Evolutionary conservation across 2,797 vertebrate species (phyloP).

Genomic region (Petrocephalus sullivani): DNA sequence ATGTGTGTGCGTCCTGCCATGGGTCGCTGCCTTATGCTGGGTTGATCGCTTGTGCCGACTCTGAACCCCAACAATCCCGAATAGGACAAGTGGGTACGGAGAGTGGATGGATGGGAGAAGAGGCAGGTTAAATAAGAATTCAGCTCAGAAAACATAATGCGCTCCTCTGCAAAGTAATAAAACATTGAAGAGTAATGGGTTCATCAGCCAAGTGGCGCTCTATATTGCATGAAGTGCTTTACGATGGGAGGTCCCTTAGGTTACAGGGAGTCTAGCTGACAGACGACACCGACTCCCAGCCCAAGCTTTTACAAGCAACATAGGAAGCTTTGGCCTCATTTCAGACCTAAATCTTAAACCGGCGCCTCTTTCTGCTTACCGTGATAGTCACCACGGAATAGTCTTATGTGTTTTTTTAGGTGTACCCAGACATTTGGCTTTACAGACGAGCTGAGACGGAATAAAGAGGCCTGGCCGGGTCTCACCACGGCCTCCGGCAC

Average conservation of each 20-base stretch:
- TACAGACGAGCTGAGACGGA: background rate
- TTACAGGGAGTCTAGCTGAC: constrained; percentile 31
- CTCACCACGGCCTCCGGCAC: too few species aligned
- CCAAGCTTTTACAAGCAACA: background rate
- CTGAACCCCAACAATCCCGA: background rate
- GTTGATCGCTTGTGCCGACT: background rate
- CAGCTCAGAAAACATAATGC: constrained; percentile 32
- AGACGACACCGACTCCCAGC: background rate
- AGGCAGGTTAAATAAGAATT: background rate
- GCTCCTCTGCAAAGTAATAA: background rate
- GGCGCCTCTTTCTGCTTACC: background rate
- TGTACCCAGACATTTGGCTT: background rate
- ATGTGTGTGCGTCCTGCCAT: background rate
- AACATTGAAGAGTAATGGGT: constrained; percentile 24
- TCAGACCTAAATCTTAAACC: background rate
- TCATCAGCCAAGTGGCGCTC: background rate
- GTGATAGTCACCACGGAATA: background rate
- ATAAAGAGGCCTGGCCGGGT: background rate
- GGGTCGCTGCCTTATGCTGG: background rate
- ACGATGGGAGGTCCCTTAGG: background rate
- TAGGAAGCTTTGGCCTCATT: background rate
- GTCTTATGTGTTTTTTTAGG: background rate
- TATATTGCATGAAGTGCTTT: background rate
- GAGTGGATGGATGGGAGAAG: background rate
- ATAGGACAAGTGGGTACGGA: background rate